Percentiles rank a stretch among this genome's conserved stretches.
Conservation (phyloP, 2,113 vertebrate species). For the Acanthisitta chloris region DNA sequence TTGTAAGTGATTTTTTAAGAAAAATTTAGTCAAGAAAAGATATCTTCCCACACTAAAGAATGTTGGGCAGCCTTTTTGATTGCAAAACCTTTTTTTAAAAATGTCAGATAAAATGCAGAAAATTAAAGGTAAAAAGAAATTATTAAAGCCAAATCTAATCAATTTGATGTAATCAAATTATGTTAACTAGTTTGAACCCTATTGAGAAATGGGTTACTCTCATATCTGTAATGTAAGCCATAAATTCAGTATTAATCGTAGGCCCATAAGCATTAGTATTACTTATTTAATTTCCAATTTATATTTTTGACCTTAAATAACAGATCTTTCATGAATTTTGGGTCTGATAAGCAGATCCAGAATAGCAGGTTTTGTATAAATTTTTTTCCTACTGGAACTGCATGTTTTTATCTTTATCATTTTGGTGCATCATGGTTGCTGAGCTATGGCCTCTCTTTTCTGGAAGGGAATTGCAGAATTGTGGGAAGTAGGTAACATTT, state of each 20-base stretch:
- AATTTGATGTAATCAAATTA: neutral
- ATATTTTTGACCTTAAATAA: neutral
- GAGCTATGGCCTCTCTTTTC: neutral
- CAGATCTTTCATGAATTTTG: neutral
- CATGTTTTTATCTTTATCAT: neutral
- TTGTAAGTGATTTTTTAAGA: neutral
- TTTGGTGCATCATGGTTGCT: neutral
- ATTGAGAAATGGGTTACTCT: neutral
- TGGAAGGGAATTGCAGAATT: neutral
- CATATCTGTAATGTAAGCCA: neutral
- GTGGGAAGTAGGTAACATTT: neutral
- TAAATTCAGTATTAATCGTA: neutral
- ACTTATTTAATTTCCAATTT: neutral
- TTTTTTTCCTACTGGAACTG: neutral
- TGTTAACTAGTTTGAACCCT: neutral
- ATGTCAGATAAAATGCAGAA: neutral
- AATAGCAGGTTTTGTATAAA: neutral
- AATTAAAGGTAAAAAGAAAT: neutral
- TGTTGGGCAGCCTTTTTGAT: neutral
- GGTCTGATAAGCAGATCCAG: neutral
- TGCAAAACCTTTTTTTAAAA: neutral
- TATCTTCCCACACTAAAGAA: neutral
- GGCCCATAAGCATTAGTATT: neutral
- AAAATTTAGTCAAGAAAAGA: neutral
- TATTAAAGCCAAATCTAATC: neutral